These are phyloP conservation scores for Cyclina sinensis DNA, from an alignment of 1,140 invertebrate species.

Conservation along the genomic window DNA sequence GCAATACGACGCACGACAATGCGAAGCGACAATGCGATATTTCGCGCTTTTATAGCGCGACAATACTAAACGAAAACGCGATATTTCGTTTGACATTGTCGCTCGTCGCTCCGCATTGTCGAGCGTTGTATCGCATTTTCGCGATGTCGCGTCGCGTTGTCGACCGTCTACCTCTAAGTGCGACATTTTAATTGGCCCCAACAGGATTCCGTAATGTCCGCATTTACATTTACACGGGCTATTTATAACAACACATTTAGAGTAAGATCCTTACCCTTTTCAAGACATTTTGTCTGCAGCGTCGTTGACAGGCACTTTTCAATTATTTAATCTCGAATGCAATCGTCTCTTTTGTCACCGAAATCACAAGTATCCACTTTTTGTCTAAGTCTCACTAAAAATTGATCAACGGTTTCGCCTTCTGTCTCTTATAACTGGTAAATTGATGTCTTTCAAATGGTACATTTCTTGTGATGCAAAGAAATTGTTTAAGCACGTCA, in stretches of 20 bases:
- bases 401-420: slow-evolving; percentile 21
- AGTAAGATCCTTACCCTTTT: slow-evolving; percentile 32
- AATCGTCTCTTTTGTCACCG: neutral
- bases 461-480: slow-evolving; percentile 59
- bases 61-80: too few relatives aligned
- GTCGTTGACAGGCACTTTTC: slow-evolving; percentile 32
- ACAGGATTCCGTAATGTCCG: too few relatives aligned
- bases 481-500: slow-evolving; percentile 31
- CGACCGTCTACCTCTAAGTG: too few relatives aligned
- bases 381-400: slow-evolving; percentile 25
- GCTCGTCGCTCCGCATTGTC: too few relatives aligned
- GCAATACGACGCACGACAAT: too few relatives aligned
- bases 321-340: slow-evolving; percentile 67
- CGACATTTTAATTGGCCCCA: too few relatives aligned
- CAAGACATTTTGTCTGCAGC: slow-evolving; percentile 52
- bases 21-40: too few relatives aligned
- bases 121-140: too few relatives aligned
- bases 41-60: too few relatives aligned
- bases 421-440: neutral
- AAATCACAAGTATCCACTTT: slow-evolving; percentile 63
- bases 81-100: too few relatives aligned
- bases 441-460: slow-evolving; percentile 33
- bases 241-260: slow-evolving; percentile 36
- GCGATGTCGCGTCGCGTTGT: too few relatives aligned
- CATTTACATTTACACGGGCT: neutral